These are phyloP conservation scores for Harlomillsia oculata DNA, from an alignment of 1,140 invertebrate genomes.

Conservation along the genomic window DNA sequence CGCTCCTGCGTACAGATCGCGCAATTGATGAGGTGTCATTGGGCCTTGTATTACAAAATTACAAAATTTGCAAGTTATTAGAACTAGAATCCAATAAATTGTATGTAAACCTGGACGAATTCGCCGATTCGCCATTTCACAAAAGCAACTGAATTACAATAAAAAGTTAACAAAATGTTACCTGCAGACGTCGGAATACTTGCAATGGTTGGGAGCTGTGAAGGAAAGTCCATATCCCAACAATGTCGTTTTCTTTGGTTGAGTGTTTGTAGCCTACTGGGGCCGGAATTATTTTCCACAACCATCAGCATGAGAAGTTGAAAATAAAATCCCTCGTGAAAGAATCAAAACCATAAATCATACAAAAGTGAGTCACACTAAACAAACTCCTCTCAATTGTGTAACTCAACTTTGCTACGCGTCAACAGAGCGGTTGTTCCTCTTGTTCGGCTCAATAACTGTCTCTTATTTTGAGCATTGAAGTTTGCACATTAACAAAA, in stretches of 20 bases:
- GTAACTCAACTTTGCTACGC: too few relatives aligned
- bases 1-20: conserved; percentile 29
- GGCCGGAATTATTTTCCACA: conserved; percentile 29
- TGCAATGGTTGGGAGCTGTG: conserved; percentile 26
- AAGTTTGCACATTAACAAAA: not conserved
- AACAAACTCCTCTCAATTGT: not conserved
- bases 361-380: not conserved
- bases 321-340: not conserved
- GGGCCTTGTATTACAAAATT: conserved; percentile 10
- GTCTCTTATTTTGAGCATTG: too few relatives aligned
- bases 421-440: too few relatives aligned
- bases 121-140: not conserved
- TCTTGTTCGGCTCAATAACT: too few relatives aligned
- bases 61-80: not conserved
- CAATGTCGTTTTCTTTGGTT: conserved; percentile 21
- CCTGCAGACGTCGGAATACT: conserved; percentile 28
- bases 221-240: conserved; percentile 34
- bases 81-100: not conserved
- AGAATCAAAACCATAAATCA: not conserved
- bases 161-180: not conserved
- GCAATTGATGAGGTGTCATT: conserved; percentile 32
- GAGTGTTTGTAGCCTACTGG: conserved; percentile 23
- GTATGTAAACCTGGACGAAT: not conserved
- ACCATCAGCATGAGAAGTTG: conserved; percentile 31
- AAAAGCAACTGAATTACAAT: not conserved